Evolutionary conservation across 2,797 vertebrate genomes (phyloP).

Genomic region (Enoplosus armatus): DNA sequence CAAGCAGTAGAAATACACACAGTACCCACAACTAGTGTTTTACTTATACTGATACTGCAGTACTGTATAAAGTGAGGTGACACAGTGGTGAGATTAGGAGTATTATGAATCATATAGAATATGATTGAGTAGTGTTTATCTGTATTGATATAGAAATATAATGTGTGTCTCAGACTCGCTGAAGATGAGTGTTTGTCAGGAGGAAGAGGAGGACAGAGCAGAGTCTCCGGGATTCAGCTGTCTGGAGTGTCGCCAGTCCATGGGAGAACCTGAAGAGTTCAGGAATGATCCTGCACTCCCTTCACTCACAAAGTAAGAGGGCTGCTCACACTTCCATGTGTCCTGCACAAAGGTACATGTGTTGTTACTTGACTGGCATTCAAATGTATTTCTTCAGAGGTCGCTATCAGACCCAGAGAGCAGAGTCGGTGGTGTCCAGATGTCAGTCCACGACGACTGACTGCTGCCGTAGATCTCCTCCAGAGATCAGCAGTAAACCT

Average conservation of each 20-base stretch:
- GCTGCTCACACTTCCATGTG: not conserved
- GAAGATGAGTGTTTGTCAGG: not conserved
- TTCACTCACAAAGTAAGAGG: not conserved
- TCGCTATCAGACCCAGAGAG: too few relatives aligned
- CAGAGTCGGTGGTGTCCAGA: not conserved
- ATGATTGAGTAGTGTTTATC: too few relatives aligned
- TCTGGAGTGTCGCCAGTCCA: not conserved
- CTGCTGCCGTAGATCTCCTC: not conserved
- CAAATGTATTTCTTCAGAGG: not conserved
- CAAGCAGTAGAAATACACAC: too few relatives aligned
- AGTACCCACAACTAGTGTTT: too few relatives aligned
- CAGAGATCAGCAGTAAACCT: not conserved
- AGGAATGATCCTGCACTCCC: not conserved
- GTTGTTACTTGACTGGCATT: not conserved
- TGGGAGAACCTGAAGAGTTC: rapidly evolving
- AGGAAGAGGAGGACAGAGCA: not conserved
- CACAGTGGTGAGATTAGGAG: too few relatives aligned
- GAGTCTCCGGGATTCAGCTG: not conserved
- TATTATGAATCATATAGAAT: too few relatives aligned
- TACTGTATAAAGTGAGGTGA: too few relatives aligned
- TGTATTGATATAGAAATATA: too few relatives aligned
- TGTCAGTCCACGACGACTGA: not conserved
- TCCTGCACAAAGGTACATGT: not conserved
- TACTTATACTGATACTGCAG: too few relatives aligned
- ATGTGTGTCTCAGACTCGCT: not conserved